Conservation (phyloP, 2,113 vertebrate genomes). For the Cyanocitta stelleri region DNA sequence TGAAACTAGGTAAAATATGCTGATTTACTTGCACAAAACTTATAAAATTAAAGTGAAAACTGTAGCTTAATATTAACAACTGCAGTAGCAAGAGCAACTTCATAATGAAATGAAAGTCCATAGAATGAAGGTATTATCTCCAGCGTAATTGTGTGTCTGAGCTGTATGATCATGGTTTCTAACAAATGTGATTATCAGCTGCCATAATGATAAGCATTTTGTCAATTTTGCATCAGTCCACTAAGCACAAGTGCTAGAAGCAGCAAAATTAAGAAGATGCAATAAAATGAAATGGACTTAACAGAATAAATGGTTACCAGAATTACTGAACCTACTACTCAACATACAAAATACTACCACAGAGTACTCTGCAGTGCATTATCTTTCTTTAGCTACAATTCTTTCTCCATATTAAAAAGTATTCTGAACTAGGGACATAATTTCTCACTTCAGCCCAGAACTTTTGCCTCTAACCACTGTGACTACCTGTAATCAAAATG, state of each 20-base stretch:
- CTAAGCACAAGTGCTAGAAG: not conserved
- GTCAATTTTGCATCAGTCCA: not conserved
- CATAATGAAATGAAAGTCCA: not conserved
- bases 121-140: not conserved
- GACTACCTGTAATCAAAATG: not conserved
- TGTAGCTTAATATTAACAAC: not conserved
- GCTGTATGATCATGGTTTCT: not conserved
- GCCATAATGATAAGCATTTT: not conserved
- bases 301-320: not conserved
- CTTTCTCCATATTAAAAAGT: not conserved
- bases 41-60: not conserved
- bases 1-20: not conserved
- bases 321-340: not conserved
- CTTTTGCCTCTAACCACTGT: not conserved
- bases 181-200: not conserved
- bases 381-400: not conserved
- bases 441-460: not conserved
- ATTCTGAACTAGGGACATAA: not conserved
- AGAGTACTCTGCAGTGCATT: not conserved
- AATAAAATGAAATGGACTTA: slow-evolving; percentile 9
- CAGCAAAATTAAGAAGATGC: not conserved
- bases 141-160: not conserved
- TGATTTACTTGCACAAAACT: not conserved
- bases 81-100: not conserved
- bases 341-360: not conserved